Conservation (phyloP, 2,113 vertebrate species). For the Australoheros scitulus region DNA sequence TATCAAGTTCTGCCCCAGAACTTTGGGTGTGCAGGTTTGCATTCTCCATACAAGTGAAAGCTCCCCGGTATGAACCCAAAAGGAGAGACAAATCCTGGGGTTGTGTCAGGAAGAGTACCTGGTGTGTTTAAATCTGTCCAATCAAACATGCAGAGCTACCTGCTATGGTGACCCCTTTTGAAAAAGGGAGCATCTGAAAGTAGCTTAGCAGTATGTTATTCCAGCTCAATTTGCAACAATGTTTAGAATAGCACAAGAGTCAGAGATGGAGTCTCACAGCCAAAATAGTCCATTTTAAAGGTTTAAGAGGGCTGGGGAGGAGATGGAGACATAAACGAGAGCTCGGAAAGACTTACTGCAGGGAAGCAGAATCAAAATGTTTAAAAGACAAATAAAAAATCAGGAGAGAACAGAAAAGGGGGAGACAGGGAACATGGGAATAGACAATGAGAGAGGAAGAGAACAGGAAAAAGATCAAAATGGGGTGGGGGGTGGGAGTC, state of each 20-base stretch:
- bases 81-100: too few relatives aligned
- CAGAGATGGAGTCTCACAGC: background rate
- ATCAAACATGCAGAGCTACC: too few relatives aligned
- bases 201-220: too few relatives aligned
- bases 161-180: too few relatives aligned
- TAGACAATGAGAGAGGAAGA: slow-evolving; percentile 25
- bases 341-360: background rate
- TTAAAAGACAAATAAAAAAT: background rate
- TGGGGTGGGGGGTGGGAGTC: slow-evolving; percentile 27
- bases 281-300: slow-evolving; percentile 15
- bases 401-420: background rate
- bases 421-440: background rate
- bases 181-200: too few relatives aligned
- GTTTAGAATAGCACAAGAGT: background rate
- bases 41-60: too few relatives aligned
- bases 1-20: too few relatives aligned
- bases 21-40: background rate
- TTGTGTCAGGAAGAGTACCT: too few relatives aligned
- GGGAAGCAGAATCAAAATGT: slow-evolving; percentile 14
- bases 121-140: too few relatives aligned
- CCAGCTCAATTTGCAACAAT: background rate
- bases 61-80: too few relatives aligned
- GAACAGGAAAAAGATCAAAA: slow-evolving; percentile 10
- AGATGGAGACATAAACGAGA: background rate
- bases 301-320: background rate